Evolutionary conservation across 2,113 vertebrate genomes (phyloP), one percentile per base, ranked within the genome.

Genomic region (Polyodon spathula): DNA sequence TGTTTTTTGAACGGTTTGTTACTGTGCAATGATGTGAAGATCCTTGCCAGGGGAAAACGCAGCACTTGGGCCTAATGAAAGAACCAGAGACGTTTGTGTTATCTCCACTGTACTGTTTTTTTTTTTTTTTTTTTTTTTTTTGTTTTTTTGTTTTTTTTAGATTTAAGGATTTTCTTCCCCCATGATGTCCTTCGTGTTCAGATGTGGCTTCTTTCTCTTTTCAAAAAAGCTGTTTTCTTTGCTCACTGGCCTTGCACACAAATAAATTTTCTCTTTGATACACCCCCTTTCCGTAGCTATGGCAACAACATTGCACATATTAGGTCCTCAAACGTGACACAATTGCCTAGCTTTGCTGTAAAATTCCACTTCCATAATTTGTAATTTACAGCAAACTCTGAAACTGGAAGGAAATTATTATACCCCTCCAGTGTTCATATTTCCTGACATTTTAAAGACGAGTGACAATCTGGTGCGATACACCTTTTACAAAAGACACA

Each of bases 271-370:
- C 61, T 56, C 62, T 66, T 40, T 41, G 41, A 39, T 40, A 16
- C 55, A 39, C 53, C 54, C 59, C 14, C 39, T 38, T 43, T 16
- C 57, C 40, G 66, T 67, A 63, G 61, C 66, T 55, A 67, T 63
- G 44, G 66, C 53, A 67, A 67, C 66, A 50, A 38, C 58, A 60
- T 65, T 56, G 59, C 58, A 65, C 52, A 41, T 58, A 65, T 56
- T 53, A 55, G 41, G 51, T 59, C 43, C 46, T 51, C 61, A 63
- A 27, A 52, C 40, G 39, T 60, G 66, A 63, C 44, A 17, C 62
- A 40, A 50, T 63, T 55, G 66, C 61, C 38, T 37, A 37, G 3
- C 53, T 54, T 11, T 50, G 40, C 43, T 10, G 39, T 42, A 27
- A 11, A 62, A 63, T 63, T 50, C 51, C 58, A 56, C 44, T 37